Percentiles rank a stretch among this genome's conserved stretches.
phyloP scores from a whole-genome alignment of 2,888 invertebrate species.

The Brachypterus glaber region DNA sequence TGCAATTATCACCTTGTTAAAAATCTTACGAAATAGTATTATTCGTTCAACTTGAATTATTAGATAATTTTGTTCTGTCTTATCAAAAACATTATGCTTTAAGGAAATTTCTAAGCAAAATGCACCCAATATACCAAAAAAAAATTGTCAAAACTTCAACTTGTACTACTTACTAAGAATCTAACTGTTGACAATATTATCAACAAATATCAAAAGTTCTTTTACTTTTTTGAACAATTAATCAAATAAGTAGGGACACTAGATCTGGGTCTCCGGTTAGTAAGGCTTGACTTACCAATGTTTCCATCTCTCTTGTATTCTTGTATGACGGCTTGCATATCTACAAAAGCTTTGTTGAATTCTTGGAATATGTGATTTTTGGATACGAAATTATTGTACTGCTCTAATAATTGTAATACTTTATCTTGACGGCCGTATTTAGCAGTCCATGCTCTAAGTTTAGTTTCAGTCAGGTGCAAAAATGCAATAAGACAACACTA shows the following conservation, averaged over 20 bases:
- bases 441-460: conserved; percentile 79
- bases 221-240: too few species aligned
- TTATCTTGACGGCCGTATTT: conserved; percentile 80
- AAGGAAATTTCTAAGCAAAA: too few species aligned
- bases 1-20: conserved; percentile 1
- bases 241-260: too few species aligned
- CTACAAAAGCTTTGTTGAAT: conserved; percentile 82
- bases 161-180: too few species aligned
- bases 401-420: conserved; percentile 74
- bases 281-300: conserved; percentile 49
- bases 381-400: conserved; percentile 87
- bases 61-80: too few species aligned
- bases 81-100: conserved; percentile 3
- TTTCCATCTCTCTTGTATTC: conserved; percentile 82
- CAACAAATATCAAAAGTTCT: too few species aligned
- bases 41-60: too few species aligned
- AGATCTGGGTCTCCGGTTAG: too few species aligned
- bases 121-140: too few species aligned
- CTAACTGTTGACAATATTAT: conserved; percentile 5
- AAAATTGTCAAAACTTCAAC: too few species aligned
- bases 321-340: conserved; percentile 85
- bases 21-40: too few species aligned
- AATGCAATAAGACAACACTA: conserved; percentile 85
- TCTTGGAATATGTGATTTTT: conserved; percentile 89
- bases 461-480: conserved; percentile 81